phyloP scores from a whole-genome alignment of 2,113 vertebrate species.

The Festucalex cinctus region DNA sequence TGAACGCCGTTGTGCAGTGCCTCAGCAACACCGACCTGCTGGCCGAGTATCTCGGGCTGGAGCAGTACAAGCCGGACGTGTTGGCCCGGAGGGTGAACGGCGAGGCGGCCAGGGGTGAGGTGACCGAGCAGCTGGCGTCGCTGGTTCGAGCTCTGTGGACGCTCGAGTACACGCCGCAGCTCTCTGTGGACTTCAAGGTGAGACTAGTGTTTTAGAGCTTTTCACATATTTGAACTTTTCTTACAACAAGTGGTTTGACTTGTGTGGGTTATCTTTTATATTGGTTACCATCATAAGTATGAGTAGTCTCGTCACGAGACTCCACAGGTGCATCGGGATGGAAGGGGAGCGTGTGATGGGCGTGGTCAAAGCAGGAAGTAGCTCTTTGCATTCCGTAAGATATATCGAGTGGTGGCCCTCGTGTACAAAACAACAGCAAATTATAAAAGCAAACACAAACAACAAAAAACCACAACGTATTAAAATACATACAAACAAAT shows the following conservation, averaged over 20 bases:
- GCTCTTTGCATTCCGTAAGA: not conserved
- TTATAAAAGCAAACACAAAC: no score
- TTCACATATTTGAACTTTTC: not conserved
- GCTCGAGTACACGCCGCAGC: slow-evolving; percentile 86
- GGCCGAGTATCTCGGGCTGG: slow-evolving; percentile 86
- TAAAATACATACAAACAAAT: no score
- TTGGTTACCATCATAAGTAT: not conserved
- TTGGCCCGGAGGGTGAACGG: slow-evolving; percentile 52
- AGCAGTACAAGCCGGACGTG: slow-evolving; percentile 73
- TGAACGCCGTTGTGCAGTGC: slow-evolving; percentile 95
- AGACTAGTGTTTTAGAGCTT: not conserved
- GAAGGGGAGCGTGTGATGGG: not conserved
- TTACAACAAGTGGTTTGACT: not conserved
- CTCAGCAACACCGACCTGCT: slow-evolving; percentile 92
- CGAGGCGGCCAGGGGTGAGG: slow-evolving; percentile 68
- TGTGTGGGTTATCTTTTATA: not conserved
- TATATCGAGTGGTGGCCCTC: no score
- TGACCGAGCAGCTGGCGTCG: slow-evolving; percentile 84
- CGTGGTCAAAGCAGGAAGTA: not conserved
- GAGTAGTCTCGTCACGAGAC: not conserved
- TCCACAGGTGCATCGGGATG: not conserved
- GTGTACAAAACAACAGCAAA: no score
- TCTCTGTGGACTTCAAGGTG: slow-evolving; percentile 93
- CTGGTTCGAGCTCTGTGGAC: slow-evolving; percentile 91
- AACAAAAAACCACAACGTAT: no score